Percentiles rank a stretch among this genome's conserved stretches.
Conservation (phyloP, 2,113 vertebrate species). For the Syngnathus typhle region DNA sequence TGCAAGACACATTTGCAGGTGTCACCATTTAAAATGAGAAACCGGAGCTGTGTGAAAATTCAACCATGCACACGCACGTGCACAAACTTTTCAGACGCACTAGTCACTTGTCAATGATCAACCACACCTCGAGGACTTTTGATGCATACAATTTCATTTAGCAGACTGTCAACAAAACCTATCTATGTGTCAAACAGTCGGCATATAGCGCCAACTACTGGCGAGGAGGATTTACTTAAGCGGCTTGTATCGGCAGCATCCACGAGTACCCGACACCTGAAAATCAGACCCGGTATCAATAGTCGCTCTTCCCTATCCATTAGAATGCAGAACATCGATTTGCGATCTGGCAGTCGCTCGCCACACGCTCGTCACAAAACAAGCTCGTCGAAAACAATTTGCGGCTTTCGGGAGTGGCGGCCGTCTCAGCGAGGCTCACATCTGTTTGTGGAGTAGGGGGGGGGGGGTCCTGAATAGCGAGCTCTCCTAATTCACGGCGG, state of each 20-base stretch:
- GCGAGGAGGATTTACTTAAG: too few relatives aligned
- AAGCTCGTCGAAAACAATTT: constrained; percentile 31
- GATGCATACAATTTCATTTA: too few relatives aligned
- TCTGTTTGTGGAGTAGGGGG: constrained; percentile 59
- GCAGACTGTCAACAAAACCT: too few relatives aligned
- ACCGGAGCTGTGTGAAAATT: constrained; percentile 45
- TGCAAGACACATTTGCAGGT: constrained; percentile 68
- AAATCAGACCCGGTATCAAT: too few relatives aligned
- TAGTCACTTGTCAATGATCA: constrained; percentile 16
- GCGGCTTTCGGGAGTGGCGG: constrained; percentile 22
- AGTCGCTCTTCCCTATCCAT: too few relatives aligned
- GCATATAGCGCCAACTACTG: too few relatives aligned
- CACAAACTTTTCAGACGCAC: constrained; percentile 21
- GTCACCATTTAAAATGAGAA: constrained; percentile 61
- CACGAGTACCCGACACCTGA: too few relatives aligned
- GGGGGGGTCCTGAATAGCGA: constrained; percentile 33
- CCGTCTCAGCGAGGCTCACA: constrained; percentile 45
- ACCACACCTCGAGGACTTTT: constrained; percentile 17
- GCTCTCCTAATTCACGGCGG: constrained; percentile 41
- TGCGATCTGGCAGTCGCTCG: not conserved
- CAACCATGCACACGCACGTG: constrained; percentile 27
- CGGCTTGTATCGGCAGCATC: too few relatives aligned
- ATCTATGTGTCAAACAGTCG: too few relatives aligned
- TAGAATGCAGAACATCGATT: too few relatives aligned
- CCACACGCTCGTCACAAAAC: constrained; percentile 16